Base-by-base conservation (phyloP, 2,797 vertebrate species). In the Tokudaia muenninki region DNA sequence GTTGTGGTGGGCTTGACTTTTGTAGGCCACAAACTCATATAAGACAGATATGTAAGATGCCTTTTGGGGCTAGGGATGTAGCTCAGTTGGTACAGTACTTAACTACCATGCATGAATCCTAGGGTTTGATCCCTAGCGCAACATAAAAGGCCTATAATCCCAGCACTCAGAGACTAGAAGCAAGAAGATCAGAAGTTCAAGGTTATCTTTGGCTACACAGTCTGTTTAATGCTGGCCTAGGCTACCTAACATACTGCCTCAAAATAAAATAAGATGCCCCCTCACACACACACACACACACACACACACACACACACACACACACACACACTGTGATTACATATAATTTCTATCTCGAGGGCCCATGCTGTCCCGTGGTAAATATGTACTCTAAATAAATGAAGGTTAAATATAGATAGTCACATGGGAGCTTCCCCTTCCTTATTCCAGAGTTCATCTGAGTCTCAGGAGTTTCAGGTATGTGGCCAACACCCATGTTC, bases 301-400 rank as follows among this genome's bases (percentile, higher is more conserved):
- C 41, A 41, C 41, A 41, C 41, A 41, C 41, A 41, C 41, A 41
- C 41, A 41, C 41, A 41, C 41, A 12, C 59, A 31, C 17, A 7
- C 21, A 26, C 24, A 34, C 31, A 31, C 21, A 17, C 24, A 22
- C 22, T 26, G 21, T 14, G 74, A 59, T 11, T 81, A 41, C 61
- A 81, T 37, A 14, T 91, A 37, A 89, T 55, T 84, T 77, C 78
- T 90, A 31, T 77, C 75, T 89, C 90, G 91, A 96, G 44, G 34
- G 37, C 9, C 44, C 13, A 74, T 67, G 44, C 37, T 72, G 34
- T 55, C 55, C 50, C 37, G 24, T 77, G 72, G 44, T 37, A 96
- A 63, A 88, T 63, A 90, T 77, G 87, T 80, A 81, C 50, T 87
- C 31, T 50, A 74, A 92, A 79, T 87, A 82, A 91, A 88, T 83